Base-by-base conservation (phyloP, 2,888 invertebrate genomes). In the Galerucella calmariensis region DNA sequence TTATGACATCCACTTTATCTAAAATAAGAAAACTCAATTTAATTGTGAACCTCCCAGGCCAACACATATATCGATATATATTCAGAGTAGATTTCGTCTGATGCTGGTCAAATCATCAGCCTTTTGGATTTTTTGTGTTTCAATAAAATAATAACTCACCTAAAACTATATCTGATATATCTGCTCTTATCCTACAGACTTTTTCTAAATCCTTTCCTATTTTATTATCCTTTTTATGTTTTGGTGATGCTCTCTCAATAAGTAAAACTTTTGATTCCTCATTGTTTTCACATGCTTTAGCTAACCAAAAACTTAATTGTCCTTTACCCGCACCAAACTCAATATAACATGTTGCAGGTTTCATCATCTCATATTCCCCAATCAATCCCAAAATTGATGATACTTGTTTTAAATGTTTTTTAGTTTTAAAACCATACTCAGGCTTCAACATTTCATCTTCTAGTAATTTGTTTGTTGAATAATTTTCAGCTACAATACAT, bases 311-410 rank as follows among this genome's bases (percentile, higher is more conserved):
- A 11, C 95, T 94, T 67, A 97, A 85, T 80, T 94, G 93, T 0
- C 95, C 94, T 90, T 94, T 95, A n/a, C 97, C 97, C 12, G 96
- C 96, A 0, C 97, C 97, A 83, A 96, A 93, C 86, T 97, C 97
- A 74, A 97, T 90, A 81, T 92, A 96, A 86, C 94, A 94, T 0
- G 93, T 93, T 27, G 89, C 85, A 11, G 91, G 88, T 12, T 82
- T 83, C 0, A 94, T 86, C 58, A 96, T 88, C 1, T 90, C 88
- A 75, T 91, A 89, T 0, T 88, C 86, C 72, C 93, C 90, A 61
- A 95, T 86, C 72, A 94, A 90, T 58, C 92, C 93, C 74, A 97
- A 86, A 75, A 97, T 88, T 0, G 94, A 92, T 2, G 95, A 92
- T 69, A 92, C 93, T 87, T 97, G 97, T 24, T 92, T 86, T 79